These are phyloP conservation scores for Drosophila pegasa DNA, from an alignment of 2,888 invertebrate genomes.

Conservation along the genomic window DNA sequence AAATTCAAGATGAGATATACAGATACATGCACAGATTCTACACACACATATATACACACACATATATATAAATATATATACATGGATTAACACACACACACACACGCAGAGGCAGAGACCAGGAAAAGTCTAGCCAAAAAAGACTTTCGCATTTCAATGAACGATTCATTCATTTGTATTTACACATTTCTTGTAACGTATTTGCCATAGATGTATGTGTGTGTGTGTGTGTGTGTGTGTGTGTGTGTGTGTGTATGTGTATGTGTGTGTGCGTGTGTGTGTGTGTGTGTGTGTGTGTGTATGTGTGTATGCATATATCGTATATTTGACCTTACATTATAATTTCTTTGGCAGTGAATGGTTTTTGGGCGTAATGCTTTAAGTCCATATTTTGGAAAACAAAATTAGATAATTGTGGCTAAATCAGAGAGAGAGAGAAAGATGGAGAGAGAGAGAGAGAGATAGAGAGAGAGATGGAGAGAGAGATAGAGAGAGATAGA, in stretches of 20 bases:
- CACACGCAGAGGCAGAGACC: conserved; percentile 19
- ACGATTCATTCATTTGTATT: conserved; percentile 46
- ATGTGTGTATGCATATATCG: no score
- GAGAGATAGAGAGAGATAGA: not conserved
- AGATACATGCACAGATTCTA: conserved; percentile 48
- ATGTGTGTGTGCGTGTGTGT: no score
- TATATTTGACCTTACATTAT: conserved; percentile 18
- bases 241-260: no score
- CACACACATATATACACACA: conserved; percentile 6
- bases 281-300: no score
- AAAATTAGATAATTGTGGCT: not conserved
- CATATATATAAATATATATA: not conserved
- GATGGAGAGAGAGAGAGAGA: no score
- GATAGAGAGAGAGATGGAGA: not conserved
- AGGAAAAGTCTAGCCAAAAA: conserved; percentile 39
- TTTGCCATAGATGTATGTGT: not conserved
- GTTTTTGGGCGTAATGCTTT: not conserved
- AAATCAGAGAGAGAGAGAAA: not conserved
- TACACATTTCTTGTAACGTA: conserved; percentile 24
- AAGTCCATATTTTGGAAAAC: not conserved
- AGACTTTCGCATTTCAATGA: conserved; percentile 43
- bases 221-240: not conserved
- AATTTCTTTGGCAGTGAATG: conserved; percentile 18
- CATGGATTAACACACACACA: not conserved
- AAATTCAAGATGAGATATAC: conserved; percentile 58